These are phyloP conservation scores for Geotrypetes seraphini DNA, from an alignment of 2,797 vertebrate genomes.

Conservation along the genomic window DNA sequence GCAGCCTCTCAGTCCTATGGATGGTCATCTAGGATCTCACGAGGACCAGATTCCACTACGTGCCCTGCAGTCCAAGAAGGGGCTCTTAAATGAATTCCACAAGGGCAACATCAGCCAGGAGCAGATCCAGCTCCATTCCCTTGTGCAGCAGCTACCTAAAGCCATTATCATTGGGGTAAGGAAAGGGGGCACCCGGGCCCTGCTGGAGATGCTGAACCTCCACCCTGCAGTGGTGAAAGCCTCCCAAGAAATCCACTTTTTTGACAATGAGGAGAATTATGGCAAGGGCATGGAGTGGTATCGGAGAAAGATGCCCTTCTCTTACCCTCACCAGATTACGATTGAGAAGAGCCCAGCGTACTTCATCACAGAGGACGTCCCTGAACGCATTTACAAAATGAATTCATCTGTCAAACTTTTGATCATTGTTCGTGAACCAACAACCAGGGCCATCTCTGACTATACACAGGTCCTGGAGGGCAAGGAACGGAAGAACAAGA, in stretches of 20 bases:
- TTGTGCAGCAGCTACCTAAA: conserved; percentile 85
- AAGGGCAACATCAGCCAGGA: conserved; percentile 78
- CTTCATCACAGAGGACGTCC: conserved; percentile 92
- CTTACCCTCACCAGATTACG: conserved; percentile 88
- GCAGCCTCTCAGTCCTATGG: conserved; percentile 80
- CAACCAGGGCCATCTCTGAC: conserved; percentile 88
- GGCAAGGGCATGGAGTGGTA: conserved; percentile 89
- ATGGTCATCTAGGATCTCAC: conserved; percentile 56
- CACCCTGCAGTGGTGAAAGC: conserved; percentile 91
- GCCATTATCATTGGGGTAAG: conserved; percentile 92
- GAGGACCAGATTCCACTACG: conserved; percentile 68
- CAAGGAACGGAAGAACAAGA: conserved; percentile 93
- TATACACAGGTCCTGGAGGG: conserved; percentile 93
- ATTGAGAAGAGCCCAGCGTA: conserved; percentile 95
- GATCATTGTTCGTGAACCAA: conserved; percentile 89
- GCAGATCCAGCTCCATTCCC: conserved; percentile 72
- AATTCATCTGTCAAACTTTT: conserved; percentile 91
- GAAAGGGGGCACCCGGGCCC: conserved; percentile 86
- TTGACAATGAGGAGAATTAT: conserved; percentile 90
- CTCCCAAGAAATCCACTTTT: conserved; percentile 94
- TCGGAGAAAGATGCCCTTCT: conserved; percentile 90
- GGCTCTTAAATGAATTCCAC: conserved; percentile 72
- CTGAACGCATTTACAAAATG: conserved; percentile 95
- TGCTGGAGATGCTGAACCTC: conserved; percentile 91
- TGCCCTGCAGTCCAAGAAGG: conserved; percentile 77